Evolutionary conservation across 2,113 vertebrate species (phyloP).

Genomic region (Corythornis cristatus): DNA sequence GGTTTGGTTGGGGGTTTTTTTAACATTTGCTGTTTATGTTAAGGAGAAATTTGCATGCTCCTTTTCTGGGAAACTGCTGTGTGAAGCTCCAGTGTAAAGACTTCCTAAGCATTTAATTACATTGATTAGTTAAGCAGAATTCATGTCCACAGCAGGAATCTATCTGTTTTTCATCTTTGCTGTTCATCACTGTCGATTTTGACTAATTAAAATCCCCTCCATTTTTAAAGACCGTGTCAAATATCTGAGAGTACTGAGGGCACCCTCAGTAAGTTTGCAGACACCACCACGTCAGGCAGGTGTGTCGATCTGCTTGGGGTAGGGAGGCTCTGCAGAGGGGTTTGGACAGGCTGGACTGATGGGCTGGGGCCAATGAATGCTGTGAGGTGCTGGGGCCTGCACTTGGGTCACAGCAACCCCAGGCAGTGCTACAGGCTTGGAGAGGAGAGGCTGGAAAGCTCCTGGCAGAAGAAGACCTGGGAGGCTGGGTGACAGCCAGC

Average conservation of each 20-base stretch:
- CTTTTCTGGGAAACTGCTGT: background rate
- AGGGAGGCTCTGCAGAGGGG: background rate
- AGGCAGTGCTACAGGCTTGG: background rate
- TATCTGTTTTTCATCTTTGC: background rate
- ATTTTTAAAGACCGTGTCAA: background rate
- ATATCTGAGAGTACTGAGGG: background rate
- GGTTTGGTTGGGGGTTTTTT: background rate
- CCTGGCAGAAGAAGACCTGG: background rate
- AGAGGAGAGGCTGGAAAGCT: background rate
- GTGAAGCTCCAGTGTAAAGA: background rate
- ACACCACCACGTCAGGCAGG: background rate
- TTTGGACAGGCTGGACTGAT: background rate
- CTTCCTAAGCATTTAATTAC: background rate
- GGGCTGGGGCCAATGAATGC: too few relatives aligned
- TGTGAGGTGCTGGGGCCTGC: background rate
- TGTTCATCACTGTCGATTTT: background rate
- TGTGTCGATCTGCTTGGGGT: background rate
- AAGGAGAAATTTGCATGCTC: background rate
- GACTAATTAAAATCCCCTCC: background rate
- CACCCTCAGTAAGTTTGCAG: background rate
- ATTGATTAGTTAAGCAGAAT: slow-evolving; percentile 6
- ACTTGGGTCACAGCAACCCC: too few relatives aligned
- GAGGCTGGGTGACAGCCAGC: background rate
- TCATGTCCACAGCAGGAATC: background rate
- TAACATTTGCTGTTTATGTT: background rate